Percentiles rank a stretch among this genome's conserved stretches.
These are phyloP conservation scores for Aurelia sp. DNA, from an alignment of 30 jellyfish, hydroid and myxozoan genomes.

Conservation along the genomic window DNA sequence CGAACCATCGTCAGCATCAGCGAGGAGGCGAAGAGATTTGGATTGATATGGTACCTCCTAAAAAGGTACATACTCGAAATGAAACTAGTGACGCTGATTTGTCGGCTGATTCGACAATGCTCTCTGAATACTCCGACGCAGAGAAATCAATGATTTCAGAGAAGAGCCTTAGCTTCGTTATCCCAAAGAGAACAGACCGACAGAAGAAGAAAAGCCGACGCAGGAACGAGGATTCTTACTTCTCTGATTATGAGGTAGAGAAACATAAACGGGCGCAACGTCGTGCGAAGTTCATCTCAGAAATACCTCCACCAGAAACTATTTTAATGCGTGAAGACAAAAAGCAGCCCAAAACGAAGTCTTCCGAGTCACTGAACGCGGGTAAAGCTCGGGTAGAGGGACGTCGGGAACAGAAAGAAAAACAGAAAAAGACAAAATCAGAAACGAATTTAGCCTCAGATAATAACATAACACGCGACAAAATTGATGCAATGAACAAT, in stretches of 20 bases:
- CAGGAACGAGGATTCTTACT: conserved; percentile 90
- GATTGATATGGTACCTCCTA: conserved; percentile 98
- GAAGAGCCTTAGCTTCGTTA: conserved; percentile 38
- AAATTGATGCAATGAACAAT: conserved; percentile 77
- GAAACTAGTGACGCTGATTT: conserved; percentile 51
- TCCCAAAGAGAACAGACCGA: conserved; percentile 45
- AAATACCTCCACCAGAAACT: conserved; percentile 72
- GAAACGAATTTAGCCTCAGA: conserved; percentile 82
- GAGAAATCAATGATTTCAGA: conserved; percentile 64
- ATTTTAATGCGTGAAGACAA: conserved; percentile 29
- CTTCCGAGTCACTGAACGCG: conserved; percentile 92
- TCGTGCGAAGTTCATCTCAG: conserved; percentile 68
- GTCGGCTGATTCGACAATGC: conserved; percentile 78
- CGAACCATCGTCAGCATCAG: conserved; percentile 85
- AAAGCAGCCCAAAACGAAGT: conserved; percentile 47
- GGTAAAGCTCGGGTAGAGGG: conserved; percentile 93
- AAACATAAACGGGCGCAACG: conserved; percentile 92
- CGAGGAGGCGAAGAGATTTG: conserved; percentile 85
- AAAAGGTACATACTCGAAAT: conserved; percentile 75
- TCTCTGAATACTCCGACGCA: conserved; percentile 79
- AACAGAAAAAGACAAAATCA: conserved; percentile 89
- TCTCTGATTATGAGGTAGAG: conserved; percentile 94
- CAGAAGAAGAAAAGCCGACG: conserved; percentile 68
- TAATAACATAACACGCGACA: conserved; percentile 38
- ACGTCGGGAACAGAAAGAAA: conserved; percentile 89